phyloP scores from a whole-genome alignment of 2,797 vertebrate genomes.

The Phataginus tetradactyla region DNA sequence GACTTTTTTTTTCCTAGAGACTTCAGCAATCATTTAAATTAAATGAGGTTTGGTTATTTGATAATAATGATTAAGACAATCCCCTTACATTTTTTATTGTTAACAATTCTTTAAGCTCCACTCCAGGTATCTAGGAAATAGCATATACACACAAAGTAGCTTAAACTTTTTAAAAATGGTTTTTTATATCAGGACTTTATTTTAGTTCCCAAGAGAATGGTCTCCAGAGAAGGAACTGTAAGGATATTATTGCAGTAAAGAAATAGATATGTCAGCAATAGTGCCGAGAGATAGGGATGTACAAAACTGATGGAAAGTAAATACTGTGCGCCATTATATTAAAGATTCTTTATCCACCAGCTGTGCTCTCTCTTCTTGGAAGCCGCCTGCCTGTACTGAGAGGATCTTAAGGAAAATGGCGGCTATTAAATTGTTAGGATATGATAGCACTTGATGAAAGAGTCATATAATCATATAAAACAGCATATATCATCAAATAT shows the following conservation, averaged over 20 bases:
- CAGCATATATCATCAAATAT: neutral
- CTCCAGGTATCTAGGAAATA: neutral
- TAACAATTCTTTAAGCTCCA: neutral
- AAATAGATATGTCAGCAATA: neutral
- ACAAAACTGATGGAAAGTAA: neutral
- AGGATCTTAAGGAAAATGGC: neutral
- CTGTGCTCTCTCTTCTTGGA: neutral
- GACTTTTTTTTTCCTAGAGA: neutral
- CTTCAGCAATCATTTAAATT: slow-evolving; percentile 38
- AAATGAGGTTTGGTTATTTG: slow-evolving; percentile 19
- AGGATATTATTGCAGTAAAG: neutral
- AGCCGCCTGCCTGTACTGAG: neutral
- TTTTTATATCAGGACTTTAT: neutral
- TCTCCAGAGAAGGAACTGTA: neutral
- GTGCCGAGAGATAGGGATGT: neutral
- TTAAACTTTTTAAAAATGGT: neutral
- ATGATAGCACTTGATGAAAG: neutral
- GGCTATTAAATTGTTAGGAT: neutral
- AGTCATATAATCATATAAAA: neutral
- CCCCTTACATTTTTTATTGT: neutral
- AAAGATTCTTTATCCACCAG: neutral
- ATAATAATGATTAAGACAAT: slow-evolving; percentile 35
- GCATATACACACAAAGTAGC: neutral
- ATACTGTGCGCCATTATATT: neutral
- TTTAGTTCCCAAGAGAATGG: neutral